These are phyloP conservation scores for Zapus hudsonius DNA, from an alignment of 2,113 vertebrate genomes.

Conservation along the genomic window DNA sequence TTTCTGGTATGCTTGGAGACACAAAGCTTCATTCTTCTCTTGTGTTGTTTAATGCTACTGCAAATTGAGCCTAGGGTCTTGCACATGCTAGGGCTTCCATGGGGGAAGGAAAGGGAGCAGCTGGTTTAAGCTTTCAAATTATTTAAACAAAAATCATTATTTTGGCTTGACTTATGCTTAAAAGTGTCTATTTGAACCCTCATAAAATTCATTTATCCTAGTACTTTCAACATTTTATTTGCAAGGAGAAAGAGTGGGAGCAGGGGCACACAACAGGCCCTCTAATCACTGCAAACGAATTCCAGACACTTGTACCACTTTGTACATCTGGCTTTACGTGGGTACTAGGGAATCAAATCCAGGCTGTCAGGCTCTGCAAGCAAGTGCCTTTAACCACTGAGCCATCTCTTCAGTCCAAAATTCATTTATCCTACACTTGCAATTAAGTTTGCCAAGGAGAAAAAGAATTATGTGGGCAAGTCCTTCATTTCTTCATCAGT, in stretches of 20 bases:
- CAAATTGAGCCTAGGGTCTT: neutral
- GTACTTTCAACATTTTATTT: no score
- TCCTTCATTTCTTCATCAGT: constrained; percentile 39
- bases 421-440: neutral
- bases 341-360: no score
- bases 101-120: no score
- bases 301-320: no score
- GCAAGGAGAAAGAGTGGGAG: no score
- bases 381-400: no score
- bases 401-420: no score
- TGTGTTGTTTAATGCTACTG: no score
- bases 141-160: constrained; percentile 39
- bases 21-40: constrained; percentile 1
- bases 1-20: constrained; percentile 38
- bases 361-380: no score
- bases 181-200: constrained; percentile 6
- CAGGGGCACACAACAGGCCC: no score
- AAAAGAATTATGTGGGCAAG: neutral
- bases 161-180: constrained; percentile 35
- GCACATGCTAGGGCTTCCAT: neutral
- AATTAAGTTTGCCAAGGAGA: constrained; percentile 6
- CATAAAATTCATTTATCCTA: constrained; percentile 11
- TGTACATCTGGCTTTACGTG: no score
- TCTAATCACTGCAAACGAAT: no score
- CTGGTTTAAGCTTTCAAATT: neutral